phyloP scores from a whole-genome alignment of 2,113 vertebrate species.

The Picathartes gymnocephalus region DNA sequence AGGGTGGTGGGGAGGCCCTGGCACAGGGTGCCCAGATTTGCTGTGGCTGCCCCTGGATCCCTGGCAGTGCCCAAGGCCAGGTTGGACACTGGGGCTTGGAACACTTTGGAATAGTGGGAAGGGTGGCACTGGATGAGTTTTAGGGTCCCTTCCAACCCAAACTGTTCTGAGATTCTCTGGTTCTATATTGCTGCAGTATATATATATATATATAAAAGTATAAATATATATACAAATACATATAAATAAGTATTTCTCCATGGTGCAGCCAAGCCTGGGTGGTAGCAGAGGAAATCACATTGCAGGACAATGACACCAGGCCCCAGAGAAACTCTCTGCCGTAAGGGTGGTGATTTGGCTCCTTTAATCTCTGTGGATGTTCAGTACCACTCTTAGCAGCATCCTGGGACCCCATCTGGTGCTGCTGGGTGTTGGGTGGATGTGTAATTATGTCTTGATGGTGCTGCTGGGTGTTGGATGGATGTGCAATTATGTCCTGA shows the following conservation, averaged over 20 bases:
- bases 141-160: neutral
- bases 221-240: no score
- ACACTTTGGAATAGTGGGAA: neutral
- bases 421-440: neutral
- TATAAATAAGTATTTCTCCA: neutral
- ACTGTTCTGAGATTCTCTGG: neutral
- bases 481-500: neutral
- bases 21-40: neutral
- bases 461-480: neutral
- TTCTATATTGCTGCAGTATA: neutral
- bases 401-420: neutral
- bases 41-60: neutral
- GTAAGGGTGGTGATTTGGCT: neutral
- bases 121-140: rapidly evolving
- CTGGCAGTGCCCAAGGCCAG: neutral
- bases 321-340: neutral
- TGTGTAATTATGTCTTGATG: neutral
- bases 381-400: neutral
- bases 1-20: neutral
- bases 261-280: neutral
- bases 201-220: no score
- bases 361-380: neutral
- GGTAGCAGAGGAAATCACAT: neutral
- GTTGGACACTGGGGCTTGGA: neutral
- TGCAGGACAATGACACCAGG: neutral